A percentile compares a stretch with the other conserved stretches of the same genome.
Evolutionary conservation across 2,797 vertebrate species (phyloP).

Genomic region (Momotus momota): DNA sequence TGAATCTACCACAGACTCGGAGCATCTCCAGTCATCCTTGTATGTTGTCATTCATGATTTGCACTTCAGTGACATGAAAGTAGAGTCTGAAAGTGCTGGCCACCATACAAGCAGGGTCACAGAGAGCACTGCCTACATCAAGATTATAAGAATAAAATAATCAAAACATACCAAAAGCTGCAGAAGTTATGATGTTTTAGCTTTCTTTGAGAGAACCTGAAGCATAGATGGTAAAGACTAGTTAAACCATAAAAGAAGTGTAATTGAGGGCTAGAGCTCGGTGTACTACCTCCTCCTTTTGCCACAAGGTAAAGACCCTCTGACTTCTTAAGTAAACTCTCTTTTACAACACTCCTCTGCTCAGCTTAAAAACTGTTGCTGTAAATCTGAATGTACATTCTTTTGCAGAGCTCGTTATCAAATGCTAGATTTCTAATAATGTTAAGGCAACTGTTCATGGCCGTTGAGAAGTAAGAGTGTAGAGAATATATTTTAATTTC

Average conservation of each 20-base stretch:
- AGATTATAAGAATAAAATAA: background rate
- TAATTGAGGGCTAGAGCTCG: fast-evolving
- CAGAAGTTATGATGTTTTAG: background rate
- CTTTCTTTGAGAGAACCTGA: background rate
- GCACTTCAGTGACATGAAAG: background rate
- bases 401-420: background rate
- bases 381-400: background rate
- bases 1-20: background rate
- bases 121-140: fast-evolving
- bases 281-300: background rate
- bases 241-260: background rate
- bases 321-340: background rate
- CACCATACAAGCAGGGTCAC: background rate
- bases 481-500: background rate
- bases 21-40: background rate
- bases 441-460: background rate
- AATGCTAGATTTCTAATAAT: background rate
- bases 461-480: background rate
- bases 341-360: background rate
- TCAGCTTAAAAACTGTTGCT: background rate
- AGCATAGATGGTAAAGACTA: background rate
- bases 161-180: background rate
- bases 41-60: background rate
- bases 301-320: background rate
- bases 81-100: background rate